Percentiles rank a stretch among this genome's conserved stretches.
Evolutionary conservation across 2,797 vertebrate species (phyloP).

Genomic region (Microcaecilia unicolor): DNA sequence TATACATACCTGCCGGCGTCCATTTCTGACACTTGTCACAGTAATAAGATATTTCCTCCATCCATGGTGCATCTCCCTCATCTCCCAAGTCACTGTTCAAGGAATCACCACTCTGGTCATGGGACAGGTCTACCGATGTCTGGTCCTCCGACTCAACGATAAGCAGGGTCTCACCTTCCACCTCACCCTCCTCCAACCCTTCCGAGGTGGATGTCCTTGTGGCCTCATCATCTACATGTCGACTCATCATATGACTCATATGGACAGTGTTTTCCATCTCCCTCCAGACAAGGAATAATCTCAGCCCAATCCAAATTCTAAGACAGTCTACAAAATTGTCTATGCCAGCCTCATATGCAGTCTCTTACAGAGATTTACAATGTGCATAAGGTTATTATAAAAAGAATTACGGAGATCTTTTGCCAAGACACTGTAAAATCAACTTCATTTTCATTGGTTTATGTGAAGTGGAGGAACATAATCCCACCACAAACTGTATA

Average conservation of each 20-base stretch:
- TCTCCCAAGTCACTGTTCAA: constrained; percentile 84
- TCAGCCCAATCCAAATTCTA: too few species aligned
- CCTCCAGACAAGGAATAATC: background rate
- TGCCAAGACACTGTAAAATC: too few species aligned
- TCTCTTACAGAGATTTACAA: background rate
- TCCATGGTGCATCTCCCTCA: constrained; percentile 67
- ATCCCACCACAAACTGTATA: too few species aligned
- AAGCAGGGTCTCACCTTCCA: constrained; percentile 90
- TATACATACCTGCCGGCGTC: constrained; percentile 75
- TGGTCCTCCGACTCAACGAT: constrained; percentile 94
- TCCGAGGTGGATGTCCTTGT: constrained; percentile 81
- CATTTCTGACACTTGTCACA: constrained; percentile 95
- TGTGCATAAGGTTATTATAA: too few species aligned
- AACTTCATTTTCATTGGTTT: too few species aligned
- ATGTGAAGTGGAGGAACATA: too few species aligned
- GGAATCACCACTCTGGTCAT: constrained; percentile 93
- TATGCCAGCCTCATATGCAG: background rate
- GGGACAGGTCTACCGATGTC: constrained; percentile 87
- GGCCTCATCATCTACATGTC: constrained; percentile 67
- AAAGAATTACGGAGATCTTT: too few species aligned
- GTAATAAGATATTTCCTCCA: constrained; percentile 87
- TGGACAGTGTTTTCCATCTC: constrained; percentile 55
- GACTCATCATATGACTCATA: constrained; percentile 52
- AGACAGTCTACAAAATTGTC: background rate
- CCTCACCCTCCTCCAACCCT: constrained; percentile 91